Evolutionary conservation across 2,888 invertebrate species (phyloP).

Genomic region (Empis livida): DNA sequence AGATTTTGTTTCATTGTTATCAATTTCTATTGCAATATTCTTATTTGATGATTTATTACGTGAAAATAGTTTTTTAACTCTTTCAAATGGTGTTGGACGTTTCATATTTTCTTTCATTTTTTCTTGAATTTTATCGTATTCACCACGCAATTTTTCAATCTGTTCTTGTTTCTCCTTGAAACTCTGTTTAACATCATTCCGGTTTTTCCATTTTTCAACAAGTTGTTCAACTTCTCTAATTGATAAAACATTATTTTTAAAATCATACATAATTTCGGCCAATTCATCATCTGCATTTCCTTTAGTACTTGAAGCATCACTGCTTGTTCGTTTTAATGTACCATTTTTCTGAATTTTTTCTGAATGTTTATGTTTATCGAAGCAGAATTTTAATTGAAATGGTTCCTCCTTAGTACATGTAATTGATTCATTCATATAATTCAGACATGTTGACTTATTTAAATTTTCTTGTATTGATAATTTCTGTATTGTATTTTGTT

Average conservation of each 20-base stretch:
- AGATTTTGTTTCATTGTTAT: constrained; percentile 30
- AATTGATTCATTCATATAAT: constrained; percentile 6
- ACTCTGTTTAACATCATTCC: constrained; percentile 77
- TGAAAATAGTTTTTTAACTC: constrained; percentile 60
- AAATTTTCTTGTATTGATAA: constrained; percentile 16
- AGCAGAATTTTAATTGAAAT: constrained; percentile 1
- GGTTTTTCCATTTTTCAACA: constrained; percentile 75
- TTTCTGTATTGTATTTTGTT: constrained; percentile 35
- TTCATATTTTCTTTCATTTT: constrained; percentile 62
- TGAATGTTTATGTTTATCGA: constrained; percentile 10
- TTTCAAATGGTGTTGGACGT: constrained; percentile 67
- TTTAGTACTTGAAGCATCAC: constrained; percentile 28
- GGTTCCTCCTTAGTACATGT: not conserved
- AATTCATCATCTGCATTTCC: constrained; percentile 54
- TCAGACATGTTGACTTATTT: not conserved
- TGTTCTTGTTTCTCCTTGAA: constrained; percentile 76
- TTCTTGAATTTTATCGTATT: constrained; percentile 71
- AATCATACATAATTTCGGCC: constrained; percentile 76
- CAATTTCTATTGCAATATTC: constrained; percentile 10
- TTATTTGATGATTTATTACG: constrained; percentile 41
- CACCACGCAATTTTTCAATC: constrained; percentile 62
- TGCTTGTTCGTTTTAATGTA: constrained; percentile 31
- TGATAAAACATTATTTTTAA: constrained; percentile 77
- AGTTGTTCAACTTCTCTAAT: constrained; percentile 74
- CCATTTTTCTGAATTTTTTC: constrained; percentile 18